Conservation (phyloP, 1,140 invertebrate genomes). For the Elymnias hypermnestra region DNA sequence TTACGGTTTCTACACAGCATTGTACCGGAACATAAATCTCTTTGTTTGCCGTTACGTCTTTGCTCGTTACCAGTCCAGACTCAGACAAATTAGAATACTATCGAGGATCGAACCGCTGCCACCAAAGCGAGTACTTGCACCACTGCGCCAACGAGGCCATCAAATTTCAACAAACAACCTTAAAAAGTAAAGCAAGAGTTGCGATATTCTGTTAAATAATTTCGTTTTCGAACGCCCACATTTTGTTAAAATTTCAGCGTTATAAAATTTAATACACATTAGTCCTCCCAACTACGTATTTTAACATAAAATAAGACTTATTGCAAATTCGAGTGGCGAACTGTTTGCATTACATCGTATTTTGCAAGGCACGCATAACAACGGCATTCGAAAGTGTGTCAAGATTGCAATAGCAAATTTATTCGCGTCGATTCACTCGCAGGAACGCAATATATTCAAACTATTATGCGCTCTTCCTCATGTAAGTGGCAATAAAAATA, state of each 20-base stretch:
- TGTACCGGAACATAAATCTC: too few species aligned
- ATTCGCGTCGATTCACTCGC: conserved; percentile 41
- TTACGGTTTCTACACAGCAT: too few species aligned
- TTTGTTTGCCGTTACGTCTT: too few species aligned
- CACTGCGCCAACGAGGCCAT: too few species aligned
- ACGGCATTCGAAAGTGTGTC: conserved; percentile 72
- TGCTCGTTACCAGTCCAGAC: too few species aligned
- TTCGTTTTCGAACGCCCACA: too few species aligned
- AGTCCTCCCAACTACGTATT: neutral
- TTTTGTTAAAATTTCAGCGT: neutral
- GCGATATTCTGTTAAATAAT: too few species aligned
- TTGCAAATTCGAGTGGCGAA: conserved; percentile 24
- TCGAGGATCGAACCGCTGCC: too few species aligned
- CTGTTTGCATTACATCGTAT: conserved; percentile 51
- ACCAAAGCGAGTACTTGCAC: too few species aligned
- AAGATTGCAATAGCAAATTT: conserved; percentile 64
- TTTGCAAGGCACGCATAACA: conserved; percentile 70
- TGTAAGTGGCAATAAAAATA: neutral
- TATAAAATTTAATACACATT: neutral
- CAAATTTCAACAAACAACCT: too few species aligned
- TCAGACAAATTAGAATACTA: too few species aligned
- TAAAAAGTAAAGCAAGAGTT: too few species aligned
- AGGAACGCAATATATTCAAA: conserved; percentile 55
- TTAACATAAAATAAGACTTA: conserved; percentile 20
- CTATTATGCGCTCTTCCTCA: conserved; percentile 32